Conservation (phyloP, 2,797 vertebrate species). For the Anniella stebbinsi region DNA sequence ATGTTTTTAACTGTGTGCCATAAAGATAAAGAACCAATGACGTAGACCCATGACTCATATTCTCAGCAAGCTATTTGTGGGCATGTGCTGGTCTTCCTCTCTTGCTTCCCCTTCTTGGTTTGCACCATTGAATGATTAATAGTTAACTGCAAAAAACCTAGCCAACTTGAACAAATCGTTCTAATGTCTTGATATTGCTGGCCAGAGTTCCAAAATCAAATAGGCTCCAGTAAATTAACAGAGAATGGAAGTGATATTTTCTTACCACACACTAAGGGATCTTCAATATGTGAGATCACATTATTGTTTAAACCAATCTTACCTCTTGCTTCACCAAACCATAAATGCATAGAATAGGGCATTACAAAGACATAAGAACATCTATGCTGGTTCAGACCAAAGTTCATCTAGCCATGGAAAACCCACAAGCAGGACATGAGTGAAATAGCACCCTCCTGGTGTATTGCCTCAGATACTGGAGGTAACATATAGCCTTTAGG, state of each 20-base stretch:
- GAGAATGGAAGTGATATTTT: slow-evolving; percentile 44
- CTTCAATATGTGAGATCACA: not conserved
- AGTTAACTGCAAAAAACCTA: slow-evolving; percentile 57
- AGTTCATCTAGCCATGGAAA: no score
- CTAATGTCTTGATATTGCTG: slow-evolving; percentile 58
- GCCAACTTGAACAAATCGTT: slow-evolving; percentile 70
- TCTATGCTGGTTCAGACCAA: no score
- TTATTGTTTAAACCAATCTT: not conserved
- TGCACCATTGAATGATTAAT: slow-evolving; percentile 67
- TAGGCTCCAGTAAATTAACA: slow-evolving; percentile 60
- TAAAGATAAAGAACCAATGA: slow-evolving; percentile 65
- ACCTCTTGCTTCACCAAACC: not conserved
- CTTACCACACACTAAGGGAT: not conserved
- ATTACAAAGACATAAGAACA: not conserved
- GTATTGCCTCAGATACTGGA: no score
- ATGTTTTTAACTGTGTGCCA: slow-evolving; percentile 45
- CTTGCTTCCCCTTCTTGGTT: slow-evolving; percentile 53
- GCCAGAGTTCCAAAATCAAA: slow-evolving; percentile 41
- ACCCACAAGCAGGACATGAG: no score
- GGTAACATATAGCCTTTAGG: no score
- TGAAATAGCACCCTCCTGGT: no score
- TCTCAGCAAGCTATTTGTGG: slow-evolving; percentile 60
- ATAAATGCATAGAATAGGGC: not conserved
- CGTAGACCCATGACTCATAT: slow-evolving; percentile 54
- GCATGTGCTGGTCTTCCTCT: slow-evolving; percentile 23